These are phyloP conservation scores for Xylota segnis DNA, from an alignment of 2,888 invertebrate genomes.

Conservation along the genomic window DNA sequence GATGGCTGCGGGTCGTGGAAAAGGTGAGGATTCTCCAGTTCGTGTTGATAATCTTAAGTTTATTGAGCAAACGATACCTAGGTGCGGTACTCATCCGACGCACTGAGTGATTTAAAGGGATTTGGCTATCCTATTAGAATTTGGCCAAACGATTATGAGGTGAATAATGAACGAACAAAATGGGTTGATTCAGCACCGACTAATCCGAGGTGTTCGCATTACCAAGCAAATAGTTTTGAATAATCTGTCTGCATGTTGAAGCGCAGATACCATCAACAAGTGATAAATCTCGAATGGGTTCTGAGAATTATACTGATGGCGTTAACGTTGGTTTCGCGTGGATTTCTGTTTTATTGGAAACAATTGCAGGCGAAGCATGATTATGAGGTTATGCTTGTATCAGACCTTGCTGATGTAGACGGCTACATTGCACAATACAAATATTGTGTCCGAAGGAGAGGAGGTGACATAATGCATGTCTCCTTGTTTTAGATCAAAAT, in stretches of 20 bases:
- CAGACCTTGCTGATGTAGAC: too few species aligned
- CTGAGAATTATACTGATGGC: not conserved
- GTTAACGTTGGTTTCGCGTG: too few species aligned
- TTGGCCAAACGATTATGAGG: constrained; percentile 26
- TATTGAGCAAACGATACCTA: constrained; percentile 33
- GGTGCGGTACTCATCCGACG: constrained; percentile 22
- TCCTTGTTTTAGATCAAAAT: too few species aligned
- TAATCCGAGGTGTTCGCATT: not conserved
- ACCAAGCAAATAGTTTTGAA: not conserved
- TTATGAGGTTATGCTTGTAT: too few species aligned
- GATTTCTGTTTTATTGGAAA: too few species aligned
- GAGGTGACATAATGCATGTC: too few species aligned
- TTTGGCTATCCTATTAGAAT: constrained; percentile 28
- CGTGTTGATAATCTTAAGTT: constrained; percentile 44
- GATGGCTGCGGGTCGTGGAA: constrained; percentile 1
- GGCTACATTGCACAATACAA: too few species aligned
- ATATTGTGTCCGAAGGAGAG: too few species aligned
- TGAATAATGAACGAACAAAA: constrained; percentile 18
- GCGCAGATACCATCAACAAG: not conserved
- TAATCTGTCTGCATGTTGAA: constrained; percentile 8
- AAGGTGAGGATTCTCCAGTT: constrained; percentile 1
- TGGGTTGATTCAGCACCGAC: not conserved
- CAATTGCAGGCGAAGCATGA: too few species aligned
- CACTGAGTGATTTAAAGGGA: constrained; percentile 37
- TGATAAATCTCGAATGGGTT: not conserved